These are phyloP conservation scores for Armadillidium nasatum DNA, from an alignment of 1,140 invertebrate genomes.

Conservation along the genomic window DNA sequence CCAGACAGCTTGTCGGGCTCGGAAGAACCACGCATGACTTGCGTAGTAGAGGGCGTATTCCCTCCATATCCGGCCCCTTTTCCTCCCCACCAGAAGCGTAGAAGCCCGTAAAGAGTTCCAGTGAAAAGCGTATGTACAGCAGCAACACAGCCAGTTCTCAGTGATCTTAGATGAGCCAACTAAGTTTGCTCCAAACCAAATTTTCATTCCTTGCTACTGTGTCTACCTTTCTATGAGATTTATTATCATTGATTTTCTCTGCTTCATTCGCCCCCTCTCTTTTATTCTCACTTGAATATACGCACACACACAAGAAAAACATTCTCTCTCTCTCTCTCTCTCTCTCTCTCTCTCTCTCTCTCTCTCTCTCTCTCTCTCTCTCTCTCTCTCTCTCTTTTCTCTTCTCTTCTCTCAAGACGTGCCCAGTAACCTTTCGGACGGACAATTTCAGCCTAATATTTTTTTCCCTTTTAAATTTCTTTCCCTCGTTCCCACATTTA, in stretches of 20 bases:
- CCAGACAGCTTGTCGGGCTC: slow-evolving; percentile 2
- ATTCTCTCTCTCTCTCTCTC: not conserved
- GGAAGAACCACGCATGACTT: not conserved
- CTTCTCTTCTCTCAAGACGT: not conserved
- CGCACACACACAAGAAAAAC: not conserved
- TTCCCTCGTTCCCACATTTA: too few relatives aligned
- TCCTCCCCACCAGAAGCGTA: not conserved
- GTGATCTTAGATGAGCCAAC: not conserved
- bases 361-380: slow-evolving; percentile 10
- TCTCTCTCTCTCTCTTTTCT: slow-evolving; percentile 1
- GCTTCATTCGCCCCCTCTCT: not conserved
- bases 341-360: slow-evolving; percentile 11
- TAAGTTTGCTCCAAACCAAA: not conserved
- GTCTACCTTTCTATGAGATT: slow-evolving; percentile 1
- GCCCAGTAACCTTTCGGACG: too few relatives aligned
- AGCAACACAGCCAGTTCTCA: not conserved
- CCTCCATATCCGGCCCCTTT: not conserved
- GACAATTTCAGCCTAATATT: too few relatives aligned
- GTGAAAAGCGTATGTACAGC: not conserved
- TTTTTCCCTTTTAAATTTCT: too few relatives aligned
- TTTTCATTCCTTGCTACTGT: not conserved
- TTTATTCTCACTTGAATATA: not conserved
- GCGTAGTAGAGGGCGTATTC: not conserved
- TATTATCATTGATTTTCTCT: slow-evolving; percentile 1
- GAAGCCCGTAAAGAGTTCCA: not conserved